phyloP scores from a whole-genome alignment of 2,888 invertebrate species.

The Diachrysia chrysitis region DNA sequence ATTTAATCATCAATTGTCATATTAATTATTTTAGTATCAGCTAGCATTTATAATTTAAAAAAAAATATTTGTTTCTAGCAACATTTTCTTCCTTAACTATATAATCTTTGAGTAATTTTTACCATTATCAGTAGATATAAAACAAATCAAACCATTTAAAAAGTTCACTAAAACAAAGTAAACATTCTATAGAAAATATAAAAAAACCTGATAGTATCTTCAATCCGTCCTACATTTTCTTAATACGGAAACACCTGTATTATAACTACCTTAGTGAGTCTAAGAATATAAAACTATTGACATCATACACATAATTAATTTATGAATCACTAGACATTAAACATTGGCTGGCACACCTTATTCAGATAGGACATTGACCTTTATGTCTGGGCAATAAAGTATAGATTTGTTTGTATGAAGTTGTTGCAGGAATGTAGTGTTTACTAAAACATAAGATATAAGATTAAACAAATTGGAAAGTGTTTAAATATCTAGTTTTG shows the following conservation, averaged over 20 bases:
- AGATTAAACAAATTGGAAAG: constrained; percentile 50
- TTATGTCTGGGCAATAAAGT: constrained; percentile 38
- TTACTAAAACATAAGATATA: constrained; percentile 37
- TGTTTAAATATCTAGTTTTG: constrained; percentile 40
- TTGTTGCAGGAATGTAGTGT: constrained; percentile 22
- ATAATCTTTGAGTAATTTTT: too few species aligned
- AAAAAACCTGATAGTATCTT: too few species aligned
- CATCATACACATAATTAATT: constrained; percentile 53
- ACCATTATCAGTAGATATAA: too few species aligned
- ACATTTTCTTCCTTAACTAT: too few species aligned
- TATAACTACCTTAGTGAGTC: constrained; percentile 15
- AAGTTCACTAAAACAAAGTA: too few species aligned
- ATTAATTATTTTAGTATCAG: not conserved
- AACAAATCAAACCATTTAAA: too few species aligned
- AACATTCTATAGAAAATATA: too few species aligned
- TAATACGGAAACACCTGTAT: constrained; percentile 24
- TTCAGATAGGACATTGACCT: constrained; percentile 52
- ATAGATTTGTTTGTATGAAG: constrained; percentile 26
- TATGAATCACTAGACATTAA: constrained; percentile 55
- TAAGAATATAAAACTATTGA: constrained; percentile 41
- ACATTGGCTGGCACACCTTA: constrained; percentile 40
- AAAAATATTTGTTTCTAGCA: not conserved
- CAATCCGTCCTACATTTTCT: constrained; percentile 18
- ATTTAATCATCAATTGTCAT: too few species aligned
- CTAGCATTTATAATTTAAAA: not conserved